These are phyloP conservation scores for Ictidomys tridecemlineatus DNA, from an alignment of 2,113 vertebrate species.

Conservation along the genomic window DNA sequence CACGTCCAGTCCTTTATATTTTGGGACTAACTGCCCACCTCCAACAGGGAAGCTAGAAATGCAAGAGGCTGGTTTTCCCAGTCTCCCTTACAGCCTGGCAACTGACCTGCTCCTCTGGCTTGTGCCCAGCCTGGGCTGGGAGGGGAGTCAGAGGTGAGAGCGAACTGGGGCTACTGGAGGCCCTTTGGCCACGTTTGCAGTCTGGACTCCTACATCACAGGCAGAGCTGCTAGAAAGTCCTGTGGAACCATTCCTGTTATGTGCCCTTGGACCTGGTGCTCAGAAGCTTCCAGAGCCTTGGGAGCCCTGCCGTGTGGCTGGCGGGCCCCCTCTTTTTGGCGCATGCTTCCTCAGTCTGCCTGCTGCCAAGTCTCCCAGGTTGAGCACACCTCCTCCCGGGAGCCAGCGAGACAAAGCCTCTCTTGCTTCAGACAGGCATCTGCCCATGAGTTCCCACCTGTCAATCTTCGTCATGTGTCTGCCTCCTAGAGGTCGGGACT, in stretches of 20 bases:
- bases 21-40: neutral
- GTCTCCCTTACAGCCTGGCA: conserved; percentile 28
- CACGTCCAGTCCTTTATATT: neutral
- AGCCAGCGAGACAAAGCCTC: neutral
- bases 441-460: neutral
- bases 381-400: neutral
- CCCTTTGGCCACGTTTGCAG: neutral
- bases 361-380: neutral
- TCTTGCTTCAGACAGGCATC: neutral
- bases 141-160: neutral
- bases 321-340: neutral
- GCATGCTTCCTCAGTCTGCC: neutral
- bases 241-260: neutral
- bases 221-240: too few species aligned
- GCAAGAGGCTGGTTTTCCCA: neutral
- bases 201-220: neutral
- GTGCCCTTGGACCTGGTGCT: neutral
- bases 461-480: neutral
- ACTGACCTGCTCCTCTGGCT: neutral
- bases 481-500: neutral
- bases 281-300: neutral
- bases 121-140: neutral
- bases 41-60: neutral
- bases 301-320: neutral
- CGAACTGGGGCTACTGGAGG: rapidly evolving